Conservation (phyloP, 2,888 invertebrate species). For the Polydrusus tereticollis region DNA sequence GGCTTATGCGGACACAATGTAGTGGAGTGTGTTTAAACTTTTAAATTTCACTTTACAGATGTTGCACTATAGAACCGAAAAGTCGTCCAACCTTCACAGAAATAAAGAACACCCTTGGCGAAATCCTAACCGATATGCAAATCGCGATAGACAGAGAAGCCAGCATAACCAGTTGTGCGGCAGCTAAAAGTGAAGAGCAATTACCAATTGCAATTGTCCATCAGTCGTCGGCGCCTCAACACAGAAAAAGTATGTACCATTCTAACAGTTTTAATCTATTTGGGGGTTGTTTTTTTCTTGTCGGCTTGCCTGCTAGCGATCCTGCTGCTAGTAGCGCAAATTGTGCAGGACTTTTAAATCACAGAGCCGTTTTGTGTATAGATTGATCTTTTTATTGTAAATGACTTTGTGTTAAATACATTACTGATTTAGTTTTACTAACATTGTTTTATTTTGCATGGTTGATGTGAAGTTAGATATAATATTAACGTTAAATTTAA, state of each 20-base stretch:
- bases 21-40: not conserved
- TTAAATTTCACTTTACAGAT: conserved; percentile 49
- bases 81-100: conserved; percentile 90
- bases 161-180: conserved; percentile 57
- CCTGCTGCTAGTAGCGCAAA: not conserved
- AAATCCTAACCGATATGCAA: conserved; percentile 68
- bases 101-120: conserved; percentile 77
- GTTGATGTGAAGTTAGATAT: not conserved
- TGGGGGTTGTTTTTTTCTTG: conserved; percentile 45
- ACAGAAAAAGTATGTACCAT: conserved; percentile 61
- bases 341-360: conserved; percentile 6
- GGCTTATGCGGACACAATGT: not conserved
- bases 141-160: conserved; percentile 49
- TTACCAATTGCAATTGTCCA: conserved; percentile 58
- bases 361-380: conserved; percentile 1
- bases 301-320: conserved; percentile 28
- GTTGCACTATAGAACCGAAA: conserved; percentile 77
- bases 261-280: conserved; percentile 20
- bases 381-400: conserved; percentile 9
- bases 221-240: conserved; percentile 60
- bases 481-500: not conserved
- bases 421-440: conserved; percentile 19
- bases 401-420: conserved; percentile 40
- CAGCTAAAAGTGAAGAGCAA: conserved; percentile 69
- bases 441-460: conserved; percentile 25